Evolutionary conservation across 2,113 vertebrate species (phyloP).

Genomic region (Triplophysa siluroides): DNA sequence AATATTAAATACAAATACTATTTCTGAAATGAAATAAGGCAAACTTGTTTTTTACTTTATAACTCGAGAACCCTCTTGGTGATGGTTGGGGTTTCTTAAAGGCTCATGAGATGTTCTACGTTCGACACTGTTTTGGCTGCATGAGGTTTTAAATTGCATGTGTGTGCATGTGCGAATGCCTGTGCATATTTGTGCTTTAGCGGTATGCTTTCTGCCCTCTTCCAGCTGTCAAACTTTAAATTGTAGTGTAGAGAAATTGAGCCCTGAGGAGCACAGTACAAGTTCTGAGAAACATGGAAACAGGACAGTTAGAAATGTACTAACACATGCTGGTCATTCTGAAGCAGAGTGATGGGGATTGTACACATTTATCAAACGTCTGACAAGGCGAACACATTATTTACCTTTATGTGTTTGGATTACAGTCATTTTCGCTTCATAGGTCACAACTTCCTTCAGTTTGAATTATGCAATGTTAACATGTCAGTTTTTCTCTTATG

Average conservation of each 20-base stretch:
- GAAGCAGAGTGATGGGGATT: neutral
- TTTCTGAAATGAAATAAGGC: neutral
- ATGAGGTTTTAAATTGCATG: neutral
- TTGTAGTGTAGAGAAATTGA: neutral
- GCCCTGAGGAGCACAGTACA: constrained; percentile 30
- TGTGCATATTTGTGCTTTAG: constrained; percentile 9
- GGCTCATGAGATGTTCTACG: neutral
- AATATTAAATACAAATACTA: neutral
- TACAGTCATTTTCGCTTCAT: neutral
- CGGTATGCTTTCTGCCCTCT: neutral
- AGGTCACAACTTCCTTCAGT: neutral
- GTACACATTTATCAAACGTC: constrained; percentile 1
- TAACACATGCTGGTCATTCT: neutral
- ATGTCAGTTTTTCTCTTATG: neutral
- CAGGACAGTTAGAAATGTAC: neutral
- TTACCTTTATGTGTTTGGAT: too few species aligned
- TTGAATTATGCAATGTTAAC: neutral
- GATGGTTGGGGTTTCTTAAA: neutral
- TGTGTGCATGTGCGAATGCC: neutral
- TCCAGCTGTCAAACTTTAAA: constrained; percentile 42
- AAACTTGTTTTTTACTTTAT: neutral
- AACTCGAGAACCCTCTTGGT: neutral
- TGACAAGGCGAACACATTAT: too few species aligned
- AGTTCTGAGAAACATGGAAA: neutral
- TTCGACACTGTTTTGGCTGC: constrained; percentile 1